Evolutionary conservation across 2,797 vertebrate genomes (phyloP).

Genomic region (Sebastes melanostomus): DNA sequence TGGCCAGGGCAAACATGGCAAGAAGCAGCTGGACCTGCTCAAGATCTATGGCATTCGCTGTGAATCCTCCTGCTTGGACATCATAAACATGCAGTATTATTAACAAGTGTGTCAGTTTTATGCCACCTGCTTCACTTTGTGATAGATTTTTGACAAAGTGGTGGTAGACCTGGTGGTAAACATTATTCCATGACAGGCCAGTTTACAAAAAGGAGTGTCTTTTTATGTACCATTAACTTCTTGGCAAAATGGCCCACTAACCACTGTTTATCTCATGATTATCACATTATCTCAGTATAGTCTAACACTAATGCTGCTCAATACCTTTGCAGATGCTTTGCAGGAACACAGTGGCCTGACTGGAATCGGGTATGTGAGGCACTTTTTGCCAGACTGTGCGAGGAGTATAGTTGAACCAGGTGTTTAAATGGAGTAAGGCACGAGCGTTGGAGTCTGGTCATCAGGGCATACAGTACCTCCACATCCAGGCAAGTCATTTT

Average conservation of each 20-base stretch:
- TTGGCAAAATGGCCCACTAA: not conserved
- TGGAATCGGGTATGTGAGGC: too few relatives aligned
- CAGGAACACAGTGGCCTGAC: too few relatives aligned
- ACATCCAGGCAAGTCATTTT: too few relatives aligned
- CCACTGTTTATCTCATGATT: not conserved
- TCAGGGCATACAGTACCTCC: too few relatives aligned
- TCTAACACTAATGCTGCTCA: not conserved
- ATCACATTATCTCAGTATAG: not conserved
- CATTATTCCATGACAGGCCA: not conserved
- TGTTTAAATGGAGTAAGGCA: too few relatives aligned
- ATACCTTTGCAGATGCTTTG: too few relatives aligned
- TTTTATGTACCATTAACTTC: not conserved
- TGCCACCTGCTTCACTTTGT: not conserved
- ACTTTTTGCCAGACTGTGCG: too few relatives aligned
- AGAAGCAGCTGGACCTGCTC: constrained; percentile 97
- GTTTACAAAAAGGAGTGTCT: not conserved
- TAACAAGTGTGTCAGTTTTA: not conserved
- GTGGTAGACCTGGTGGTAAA: not conserved
- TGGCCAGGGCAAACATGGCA: constrained; percentile 96
- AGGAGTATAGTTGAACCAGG: too few relatives aligned
- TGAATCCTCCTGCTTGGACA: constrained; percentile 77
- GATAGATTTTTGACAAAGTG: not conserved
- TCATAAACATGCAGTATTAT: not conserved
- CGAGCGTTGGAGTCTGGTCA: too few relatives aligned
- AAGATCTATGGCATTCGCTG: constrained; percentile 99